Evolutionary conservation across 2,113 vertebrate species (phyloP), one percentile per base, ranked within the genome.

Genomic region (Azemiops feae): DNA sequence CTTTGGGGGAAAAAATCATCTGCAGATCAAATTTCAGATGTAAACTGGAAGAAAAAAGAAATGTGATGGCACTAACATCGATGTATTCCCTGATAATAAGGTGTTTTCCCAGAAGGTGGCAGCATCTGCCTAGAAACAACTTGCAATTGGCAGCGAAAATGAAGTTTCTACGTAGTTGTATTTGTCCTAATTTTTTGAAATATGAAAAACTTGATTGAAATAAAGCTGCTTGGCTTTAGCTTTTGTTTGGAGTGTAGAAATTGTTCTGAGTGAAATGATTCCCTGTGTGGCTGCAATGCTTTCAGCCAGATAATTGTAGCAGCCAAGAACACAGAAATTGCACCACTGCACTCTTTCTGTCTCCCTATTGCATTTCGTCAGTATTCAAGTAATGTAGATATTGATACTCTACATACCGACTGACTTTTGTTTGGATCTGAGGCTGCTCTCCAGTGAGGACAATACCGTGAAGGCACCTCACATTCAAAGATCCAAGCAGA

Each of bases 51-150:
- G 30, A 30, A 87, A 39, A 34, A 57, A 23, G 34, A 55, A 25
- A 58, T 55, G 30, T 55, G 69, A 81, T 81, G 69, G 69, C 58
- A 43, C 18, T 18, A 81, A 81, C 74, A 43, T 43, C 34, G 43
- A 4, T 81, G 18, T 81, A 81, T 81, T 23, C 27, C 47, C 11
- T 81, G 16, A 86, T 23, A 16, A 86, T 25, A n/a, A 85, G 22
- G 43, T 45, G 30, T 25, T 86, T 18, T 25, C n/a, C 89, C 92
- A 90, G n/a, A 53, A 90, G 92, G 16, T 90, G 89, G 92, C 92
- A 93, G 89, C 74, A 90, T 53, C 16, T 12, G 5, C 45, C 60
- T 60, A 57, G 69, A 60, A 93, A 93, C 20, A 34, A 81, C 85
- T 60, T 22, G 11, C n/a, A 53, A n/a, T 5, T 86, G 53, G 8